Conservation (phyloP, 2,113 vertebrate genomes). For the Hipposideros armiger region DNA sequence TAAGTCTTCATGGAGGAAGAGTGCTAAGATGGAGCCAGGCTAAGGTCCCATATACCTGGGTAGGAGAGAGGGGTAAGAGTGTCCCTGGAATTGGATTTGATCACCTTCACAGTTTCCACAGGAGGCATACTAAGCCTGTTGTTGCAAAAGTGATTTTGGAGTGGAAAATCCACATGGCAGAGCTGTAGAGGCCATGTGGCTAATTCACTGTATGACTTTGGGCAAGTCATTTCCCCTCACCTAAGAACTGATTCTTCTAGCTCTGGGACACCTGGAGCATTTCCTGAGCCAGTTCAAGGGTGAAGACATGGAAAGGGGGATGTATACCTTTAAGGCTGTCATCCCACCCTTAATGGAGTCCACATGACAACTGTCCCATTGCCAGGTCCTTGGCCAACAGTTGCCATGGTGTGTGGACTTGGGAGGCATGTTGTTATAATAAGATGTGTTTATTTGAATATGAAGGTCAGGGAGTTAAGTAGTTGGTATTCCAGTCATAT, state of each 20-base stretch:
- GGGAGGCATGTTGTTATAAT: slow-evolving; percentile 81
- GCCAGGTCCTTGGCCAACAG: slow-evolving; percentile 42
- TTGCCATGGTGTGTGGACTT: slow-evolving; percentile 79
- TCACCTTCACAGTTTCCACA: neutral
- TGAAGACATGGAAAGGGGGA: neutral
- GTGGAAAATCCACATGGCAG: neutral
- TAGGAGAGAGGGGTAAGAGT: neutral
- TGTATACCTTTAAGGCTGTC: neutral
- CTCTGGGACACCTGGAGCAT: neutral
- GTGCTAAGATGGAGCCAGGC: neutral
- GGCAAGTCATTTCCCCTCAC: neutral
- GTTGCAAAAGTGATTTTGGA: neutral
- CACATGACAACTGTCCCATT: neutral
- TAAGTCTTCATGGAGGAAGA: neutral
- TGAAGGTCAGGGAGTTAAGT: slow-evolving; percentile 92
- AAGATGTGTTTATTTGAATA: slow-evolving; percentile 90
- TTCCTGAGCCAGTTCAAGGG: neutral
- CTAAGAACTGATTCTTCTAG: neutral
- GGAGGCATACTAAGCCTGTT: neutral
- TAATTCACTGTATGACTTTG: neutral
- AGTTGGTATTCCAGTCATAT: slow-evolving; percentile 91
- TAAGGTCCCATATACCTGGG: neutral
- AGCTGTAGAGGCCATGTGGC: rapidly evolving
- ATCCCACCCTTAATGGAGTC: neutral
- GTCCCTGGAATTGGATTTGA: neutral